These are phyloP conservation scores for Caenorhabditis sinica DNA, from an alignment of 2,888 invertebrate genomes.

Conservation along the genomic window DNA sequence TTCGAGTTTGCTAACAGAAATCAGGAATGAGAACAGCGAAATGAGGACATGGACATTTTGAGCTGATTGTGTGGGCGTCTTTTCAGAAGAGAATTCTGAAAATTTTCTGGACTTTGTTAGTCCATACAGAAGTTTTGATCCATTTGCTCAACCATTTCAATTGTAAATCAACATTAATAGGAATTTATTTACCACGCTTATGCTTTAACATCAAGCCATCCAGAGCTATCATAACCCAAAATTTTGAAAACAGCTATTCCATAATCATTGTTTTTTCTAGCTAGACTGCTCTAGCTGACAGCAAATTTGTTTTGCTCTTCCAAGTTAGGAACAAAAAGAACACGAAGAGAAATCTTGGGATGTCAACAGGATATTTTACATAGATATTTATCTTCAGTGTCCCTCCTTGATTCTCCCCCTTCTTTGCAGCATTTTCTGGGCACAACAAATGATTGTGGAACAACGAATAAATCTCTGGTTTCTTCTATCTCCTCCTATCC, in stretches of 20 bases:
- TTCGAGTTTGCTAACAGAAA: too few relatives aligned
- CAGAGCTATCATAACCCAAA: too few relatives aligned
- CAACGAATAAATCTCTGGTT: constrained; percentile 53
- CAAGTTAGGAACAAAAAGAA: neutral
- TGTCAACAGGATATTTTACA: constrained; percentile 34
- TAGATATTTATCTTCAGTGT: constrained; percentile 22
- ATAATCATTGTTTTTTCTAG: neutral
- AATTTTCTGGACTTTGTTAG: too few relatives aligned
- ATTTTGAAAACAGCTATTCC: neutral
- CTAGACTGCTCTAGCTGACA: neutral
- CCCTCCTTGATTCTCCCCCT: constrained; percentile 11
- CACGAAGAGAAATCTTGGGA: neutral
- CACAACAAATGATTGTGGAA: constrained; percentile 38
- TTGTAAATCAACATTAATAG: too few relatives aligned
- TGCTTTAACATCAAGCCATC: too few relatives aligned
- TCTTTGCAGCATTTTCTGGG: neutral
- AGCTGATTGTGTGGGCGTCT: too few relatives aligned
- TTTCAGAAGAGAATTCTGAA: too few relatives aligned
- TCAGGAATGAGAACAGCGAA: too few relatives aligned
- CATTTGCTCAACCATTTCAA: too few relatives aligned
- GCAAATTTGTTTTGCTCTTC: neutral
- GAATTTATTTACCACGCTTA: too few relatives aligned
- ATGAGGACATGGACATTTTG: too few relatives aligned
- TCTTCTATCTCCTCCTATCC: constrained; percentile 6
- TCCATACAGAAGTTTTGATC: too few relatives aligned